Percentiles rank a stretch among this genome's conserved stretches.
phyloP scores from a whole-genome alignment of 2,888 invertebrate species.

The Leucophora obtusa region DNA sequence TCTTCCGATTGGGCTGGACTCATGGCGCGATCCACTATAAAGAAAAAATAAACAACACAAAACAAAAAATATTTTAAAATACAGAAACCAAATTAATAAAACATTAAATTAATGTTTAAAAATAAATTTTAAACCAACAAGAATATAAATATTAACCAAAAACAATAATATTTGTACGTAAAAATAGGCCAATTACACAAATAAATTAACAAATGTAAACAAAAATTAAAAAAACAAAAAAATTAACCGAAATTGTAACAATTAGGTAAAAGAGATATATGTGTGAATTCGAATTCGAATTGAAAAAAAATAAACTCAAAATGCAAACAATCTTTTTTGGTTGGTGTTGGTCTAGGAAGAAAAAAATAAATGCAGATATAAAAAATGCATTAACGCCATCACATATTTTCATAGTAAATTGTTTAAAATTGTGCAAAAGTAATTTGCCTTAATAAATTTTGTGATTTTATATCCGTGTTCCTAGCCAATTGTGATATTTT shows the following conservation, averaged over 20 bases:
- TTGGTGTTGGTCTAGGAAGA: not conserved
- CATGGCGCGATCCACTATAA: conserved; percentile 78
- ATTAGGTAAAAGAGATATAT: too few species aligned
- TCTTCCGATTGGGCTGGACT: conserved; percentile 79
- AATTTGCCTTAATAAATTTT: not conserved
- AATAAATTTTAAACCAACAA: conserved; percentile 6
- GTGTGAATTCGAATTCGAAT: too few species aligned
- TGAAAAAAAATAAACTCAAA: too few species aligned
- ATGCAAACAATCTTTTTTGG: too few species aligned
- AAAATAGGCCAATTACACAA: conserved; percentile 16
- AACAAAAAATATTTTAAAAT: conserved; percentile 35
- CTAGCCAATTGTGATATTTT: not conserved
- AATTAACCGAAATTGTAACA: too few species aligned
- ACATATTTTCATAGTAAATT: not conserved
- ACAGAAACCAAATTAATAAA: conserved; percentile 18
- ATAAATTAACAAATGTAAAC: not conserved
- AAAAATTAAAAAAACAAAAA: not conserved
- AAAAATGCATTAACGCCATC: not conserved
- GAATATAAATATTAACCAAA: not conserved
- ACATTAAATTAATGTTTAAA: conserved; percentile 15
- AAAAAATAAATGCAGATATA: not conserved
- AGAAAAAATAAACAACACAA: conserved; percentile 48
- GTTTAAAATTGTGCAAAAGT: not conserved
- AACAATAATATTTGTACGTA: not conserved
- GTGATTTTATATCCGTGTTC: not conserved